These are phyloP conservation scores for Stercorarius parasiticus DNA, from an alignment of 2,113 vertebrate species.

Conservation along the genomic window DNA sequence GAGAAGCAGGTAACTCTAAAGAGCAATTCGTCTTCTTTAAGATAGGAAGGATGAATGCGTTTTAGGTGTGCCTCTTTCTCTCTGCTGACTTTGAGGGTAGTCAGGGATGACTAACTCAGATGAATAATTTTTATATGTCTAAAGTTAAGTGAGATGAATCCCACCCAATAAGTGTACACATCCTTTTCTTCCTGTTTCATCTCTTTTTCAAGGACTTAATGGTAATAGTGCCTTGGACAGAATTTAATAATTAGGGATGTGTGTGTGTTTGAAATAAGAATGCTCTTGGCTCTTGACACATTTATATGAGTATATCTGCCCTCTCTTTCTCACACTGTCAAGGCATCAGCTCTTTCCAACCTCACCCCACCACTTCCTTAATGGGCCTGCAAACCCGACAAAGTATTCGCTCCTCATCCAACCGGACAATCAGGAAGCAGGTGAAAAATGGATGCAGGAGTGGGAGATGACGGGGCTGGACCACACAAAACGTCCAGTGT, in stretches of 20 bases:
- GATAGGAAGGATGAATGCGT: neutral
- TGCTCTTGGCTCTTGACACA: neutral
- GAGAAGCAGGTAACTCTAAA: neutral
- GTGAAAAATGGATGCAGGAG: neutral
- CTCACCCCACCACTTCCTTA: neutral
- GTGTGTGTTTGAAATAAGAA: neutral
- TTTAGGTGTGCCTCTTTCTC: slow-evolving; percentile 21
- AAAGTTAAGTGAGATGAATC: slow-evolving; percentile 36
- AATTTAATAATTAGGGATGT: neutral
- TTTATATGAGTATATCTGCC: neutral
- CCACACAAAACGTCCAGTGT: neutral
- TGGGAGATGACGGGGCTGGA: neutral
- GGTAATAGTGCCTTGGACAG: neutral
- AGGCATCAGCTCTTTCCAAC: neutral
- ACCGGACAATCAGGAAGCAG: neutral
- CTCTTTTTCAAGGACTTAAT: neutral
- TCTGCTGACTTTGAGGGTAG: neutral
- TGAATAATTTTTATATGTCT: slow-evolving; percentile 35
- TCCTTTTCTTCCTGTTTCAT: neutral
- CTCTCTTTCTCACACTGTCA: neutral
- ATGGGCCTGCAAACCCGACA: neutral
- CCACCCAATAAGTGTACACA: neutral
- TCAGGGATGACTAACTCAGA: slow-evolving; percentile 17
- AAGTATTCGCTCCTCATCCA: neutral
- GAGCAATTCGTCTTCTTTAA: neutral